Conservation (phyloP, 2,113 vertebrate genomes). For the Clarias magur region DNA sequence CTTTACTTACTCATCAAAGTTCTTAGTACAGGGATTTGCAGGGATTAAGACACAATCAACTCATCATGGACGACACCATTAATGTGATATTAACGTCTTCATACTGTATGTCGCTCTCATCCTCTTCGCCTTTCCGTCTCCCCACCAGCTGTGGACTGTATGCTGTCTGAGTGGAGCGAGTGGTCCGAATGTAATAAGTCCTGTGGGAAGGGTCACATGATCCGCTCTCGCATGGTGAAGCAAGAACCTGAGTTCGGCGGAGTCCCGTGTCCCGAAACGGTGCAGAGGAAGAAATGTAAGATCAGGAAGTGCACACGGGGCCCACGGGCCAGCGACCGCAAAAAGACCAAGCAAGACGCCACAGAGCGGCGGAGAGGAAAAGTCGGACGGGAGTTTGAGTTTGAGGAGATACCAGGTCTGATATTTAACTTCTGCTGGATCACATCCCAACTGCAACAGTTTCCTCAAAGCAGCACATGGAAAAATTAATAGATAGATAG, state of each 20-base stretch:
- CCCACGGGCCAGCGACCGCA: conserved; percentile 73
- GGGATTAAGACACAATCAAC: not conserved
- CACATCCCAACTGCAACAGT: not conserved
- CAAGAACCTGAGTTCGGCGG: conserved; percentile 91
- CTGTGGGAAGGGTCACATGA: conserved; percentile 91
- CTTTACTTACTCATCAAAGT: not conserved
- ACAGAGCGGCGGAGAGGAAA: conserved; percentile 39
- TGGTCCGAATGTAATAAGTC: conserved; percentile 97
- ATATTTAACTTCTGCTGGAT: not conserved
- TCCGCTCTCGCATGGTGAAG: conserved; percentile 90
- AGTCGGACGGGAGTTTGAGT: conserved; percentile 5
- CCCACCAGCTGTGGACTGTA: conserved; percentile 83
- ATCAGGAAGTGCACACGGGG: conserved; percentile 85
- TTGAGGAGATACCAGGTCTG: conserved; percentile 40
- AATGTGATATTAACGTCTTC: not conserved
- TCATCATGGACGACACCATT: not conserved
- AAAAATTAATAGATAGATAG: not conserved
- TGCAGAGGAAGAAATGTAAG: conserved; percentile 90
- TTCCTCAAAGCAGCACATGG: not conserved
- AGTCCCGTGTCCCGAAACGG: conserved; percentile 83
- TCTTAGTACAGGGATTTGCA: not conserved
- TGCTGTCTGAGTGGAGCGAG: conserved; percentile 88
- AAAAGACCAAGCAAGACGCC: conserved; percentile 42
- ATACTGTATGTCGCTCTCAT: not conserved
- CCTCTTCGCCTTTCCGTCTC: not conserved